A percentile compares a stretch with the other conserved stretches of the same genome.
Conservation (phyloP, 2,113 vertebrate genomes). For the Cryptomyrus ogoouensis region DNA sequence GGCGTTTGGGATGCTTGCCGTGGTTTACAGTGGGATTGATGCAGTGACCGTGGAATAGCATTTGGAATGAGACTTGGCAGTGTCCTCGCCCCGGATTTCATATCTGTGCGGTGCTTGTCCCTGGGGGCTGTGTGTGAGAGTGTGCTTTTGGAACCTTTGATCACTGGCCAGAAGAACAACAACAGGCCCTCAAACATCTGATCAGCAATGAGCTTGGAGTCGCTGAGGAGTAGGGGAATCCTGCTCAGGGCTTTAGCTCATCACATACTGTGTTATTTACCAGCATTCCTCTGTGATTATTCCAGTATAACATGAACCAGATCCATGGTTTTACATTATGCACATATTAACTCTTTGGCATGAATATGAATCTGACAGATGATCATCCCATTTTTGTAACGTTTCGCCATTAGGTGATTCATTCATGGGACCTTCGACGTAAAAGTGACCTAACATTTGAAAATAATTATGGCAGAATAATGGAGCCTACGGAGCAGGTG, state of each 20-base stretch:
- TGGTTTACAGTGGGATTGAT: not conserved
- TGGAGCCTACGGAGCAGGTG: not conserved
- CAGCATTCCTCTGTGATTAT: not conserved
- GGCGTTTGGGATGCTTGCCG: not conserved
- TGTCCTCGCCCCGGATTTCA: not conserved
- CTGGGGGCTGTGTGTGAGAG: not conserved
- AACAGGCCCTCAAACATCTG: not conserved
- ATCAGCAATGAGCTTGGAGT: not conserved
- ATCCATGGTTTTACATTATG: not conserved
- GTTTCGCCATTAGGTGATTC: not conserved
- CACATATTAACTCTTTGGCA: not conserved
- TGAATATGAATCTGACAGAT: not conserved
- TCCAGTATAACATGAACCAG: slow-evolving; percentile 7
- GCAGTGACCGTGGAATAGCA: not conserved
- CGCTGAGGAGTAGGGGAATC: not conserved
- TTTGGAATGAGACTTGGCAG: not conserved
- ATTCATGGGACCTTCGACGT: not conserved
- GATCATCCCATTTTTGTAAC: not conserved
- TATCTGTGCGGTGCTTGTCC: not conserved
- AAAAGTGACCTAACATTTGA: not conserved
- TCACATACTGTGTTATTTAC: not conserved
- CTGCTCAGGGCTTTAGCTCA: not conserved
- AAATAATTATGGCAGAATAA: not conserved
- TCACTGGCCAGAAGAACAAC: not conserved
- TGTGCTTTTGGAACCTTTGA: not conserved